Evolutionary conservation across 2,888 invertebrate species (phyloP).

Genomic region (Tipula unca): DNA sequence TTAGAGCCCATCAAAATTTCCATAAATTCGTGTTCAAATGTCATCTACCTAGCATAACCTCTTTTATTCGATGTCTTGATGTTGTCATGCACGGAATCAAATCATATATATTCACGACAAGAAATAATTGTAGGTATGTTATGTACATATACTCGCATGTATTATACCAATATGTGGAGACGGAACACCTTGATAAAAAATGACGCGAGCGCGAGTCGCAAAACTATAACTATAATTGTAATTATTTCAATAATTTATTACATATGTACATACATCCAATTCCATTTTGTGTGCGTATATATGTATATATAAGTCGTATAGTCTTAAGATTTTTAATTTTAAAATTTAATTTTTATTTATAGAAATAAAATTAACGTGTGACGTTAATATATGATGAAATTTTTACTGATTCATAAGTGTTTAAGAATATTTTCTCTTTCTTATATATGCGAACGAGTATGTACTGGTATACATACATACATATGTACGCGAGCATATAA

Average conservation of each 20-base stretch:
- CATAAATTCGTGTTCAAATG: background rate
- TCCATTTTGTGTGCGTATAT: background rate
- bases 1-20: background rate
- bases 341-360: background rate
- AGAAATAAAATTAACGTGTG: background rate
- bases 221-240: background rate
- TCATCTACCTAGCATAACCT: background rate
- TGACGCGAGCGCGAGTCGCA: background rate
- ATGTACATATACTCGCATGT: background rate
- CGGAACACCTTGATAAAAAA: background rate
- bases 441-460: background rate
- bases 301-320: background rate
- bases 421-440: background rate
- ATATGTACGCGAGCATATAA: background rate
- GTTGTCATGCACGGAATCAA: background rate
- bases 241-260: background rate
- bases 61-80: background rate
- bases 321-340: background rate
- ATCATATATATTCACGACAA: background rate
- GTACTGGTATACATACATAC: background rate
- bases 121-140: too few relatives aligned
- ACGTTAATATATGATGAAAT: slow-evolving; percentile 14
- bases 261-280: too few relatives aligned
- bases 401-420: background rate
- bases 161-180: background rate